Evolutionary conservation across 2,888 invertebrate species (phyloP).

Genomic region (Hyposoter dolosus): DNA sequence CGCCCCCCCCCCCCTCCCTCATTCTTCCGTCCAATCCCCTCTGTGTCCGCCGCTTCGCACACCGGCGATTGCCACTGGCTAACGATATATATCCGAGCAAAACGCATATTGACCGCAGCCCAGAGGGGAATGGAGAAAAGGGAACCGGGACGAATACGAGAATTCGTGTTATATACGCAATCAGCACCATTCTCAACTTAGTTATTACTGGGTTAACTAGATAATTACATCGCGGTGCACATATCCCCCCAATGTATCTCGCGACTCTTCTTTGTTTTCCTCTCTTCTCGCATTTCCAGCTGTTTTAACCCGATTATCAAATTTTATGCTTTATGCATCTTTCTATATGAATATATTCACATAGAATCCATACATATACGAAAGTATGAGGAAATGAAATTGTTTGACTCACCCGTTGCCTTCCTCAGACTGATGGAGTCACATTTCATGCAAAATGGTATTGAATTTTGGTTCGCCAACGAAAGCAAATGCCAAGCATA

Average conservation of each 20-base stretch:
- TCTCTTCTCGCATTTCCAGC: slow-evolving; percentile 32
- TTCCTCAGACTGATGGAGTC: not conserved
- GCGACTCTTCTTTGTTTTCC: slow-evolving; percentile 43
- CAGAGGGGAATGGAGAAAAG: slow-evolving; percentile 20
- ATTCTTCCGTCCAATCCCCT: slow-evolving; percentile 16
- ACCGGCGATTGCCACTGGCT: slow-evolving; percentile 31
- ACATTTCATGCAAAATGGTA: not conserved
- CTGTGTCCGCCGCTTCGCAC: not conserved
- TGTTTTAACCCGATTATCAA: slow-evolving; percentile 59
- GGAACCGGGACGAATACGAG: slow-evolving; percentile 22
- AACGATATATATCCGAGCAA: slow-evolving; percentile 52
- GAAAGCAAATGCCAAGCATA: not conserved
- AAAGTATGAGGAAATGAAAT: slow-evolving; percentile 12
- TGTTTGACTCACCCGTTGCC: slow-evolving; percentile 1
- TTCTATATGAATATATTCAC: not conserved
- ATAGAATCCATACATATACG: not conserved
- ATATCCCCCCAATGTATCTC: slow-evolving; percentile 14
- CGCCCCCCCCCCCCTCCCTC: not conserved
- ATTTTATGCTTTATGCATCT: slow-evolving; percentile 29
- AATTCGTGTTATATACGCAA: slow-evolving; percentile 56
- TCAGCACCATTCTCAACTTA: slow-evolving; percentile 67
- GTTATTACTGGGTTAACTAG: slow-evolving; percentile 67
- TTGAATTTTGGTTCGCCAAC: slow-evolving; percentile 10
- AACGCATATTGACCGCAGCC: slow-evolving; percentile 64
- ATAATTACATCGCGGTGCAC: slow-evolving; percentile 66